Evolutionary conservation across 1,140 invertebrate species (phyloP), one percentile per base, ranked within the genome.

Genomic region (Pseudachorutes palmiensis): DNA sequence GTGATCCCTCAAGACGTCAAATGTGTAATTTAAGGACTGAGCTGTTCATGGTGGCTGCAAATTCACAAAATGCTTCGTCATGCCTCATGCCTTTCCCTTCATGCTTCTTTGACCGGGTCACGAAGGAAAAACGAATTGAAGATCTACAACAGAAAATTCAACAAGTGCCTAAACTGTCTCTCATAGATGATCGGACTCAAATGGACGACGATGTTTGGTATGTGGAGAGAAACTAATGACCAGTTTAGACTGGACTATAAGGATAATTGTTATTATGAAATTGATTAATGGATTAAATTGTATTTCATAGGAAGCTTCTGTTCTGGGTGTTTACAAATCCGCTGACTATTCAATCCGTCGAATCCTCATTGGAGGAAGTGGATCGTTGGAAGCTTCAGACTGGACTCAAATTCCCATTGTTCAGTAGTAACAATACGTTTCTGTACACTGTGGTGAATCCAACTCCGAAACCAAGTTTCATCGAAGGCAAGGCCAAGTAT

Each of bases 321-420:
- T 61, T 28, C 33, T 61, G 59, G 59, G 59, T 61, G 5, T 36
- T 61, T 29, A 61, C 59, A 2, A 61, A 61, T 32, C 59, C 59
- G 2, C 59, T 61, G 24, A 61, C 59, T 3, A 61, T 61, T 24
- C 9, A 30, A 32, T 29, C 59, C 19, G 29, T 61, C 9, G 9
- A 9, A 14, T 12, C 19, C 30, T 31, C 29, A n/a, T n/a, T 29
- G 29, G 5, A 19, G 9, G 16, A 26, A 19, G 5, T n/a, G n/a
- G n/a, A n/a, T n/a, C n/a, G 9, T 29, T 61, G 59, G 14, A 3
- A 12, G 19, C 33, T 9, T 61, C 12, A 31, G 9, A 61, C 29
- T 3, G 30, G 24, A 16, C 19, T 61, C 14, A 26, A 32, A 9
- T 9, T 30, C 9, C 5, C 9, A 9, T 3, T 5, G 59, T 3